Conservation (phyloP, 2,113 vertebrate genomes). For the Cariama cristata region DNA sequence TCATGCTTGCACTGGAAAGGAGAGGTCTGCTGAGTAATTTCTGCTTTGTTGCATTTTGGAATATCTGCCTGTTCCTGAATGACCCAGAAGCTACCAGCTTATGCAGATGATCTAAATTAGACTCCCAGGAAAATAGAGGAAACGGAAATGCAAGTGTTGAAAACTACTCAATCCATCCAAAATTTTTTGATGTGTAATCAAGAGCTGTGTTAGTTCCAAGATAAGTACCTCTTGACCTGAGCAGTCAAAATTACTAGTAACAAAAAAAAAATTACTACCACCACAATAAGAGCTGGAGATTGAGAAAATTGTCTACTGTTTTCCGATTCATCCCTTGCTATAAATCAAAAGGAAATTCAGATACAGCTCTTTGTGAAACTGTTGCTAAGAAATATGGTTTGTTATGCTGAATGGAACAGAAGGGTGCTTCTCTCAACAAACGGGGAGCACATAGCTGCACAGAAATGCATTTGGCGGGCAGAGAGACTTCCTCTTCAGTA, state of each 20-base stretch:
- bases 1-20: not conserved
- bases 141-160: not conserved
- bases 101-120: not conserved
- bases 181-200: not conserved
- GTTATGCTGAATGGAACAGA: not conserved
- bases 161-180: not conserved
- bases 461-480: not conserved
- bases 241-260: not conserved
- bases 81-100: not conserved
- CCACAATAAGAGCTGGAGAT: not conserved
- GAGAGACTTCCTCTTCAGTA: not conserved
- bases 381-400: slow-evolving; percentile 12
- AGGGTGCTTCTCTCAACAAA: not conserved
- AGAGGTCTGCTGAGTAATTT: not conserved
- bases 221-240: not conserved
- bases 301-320: not conserved
- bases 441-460: not conserved
- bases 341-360: not conserved
- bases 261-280: not conserved
- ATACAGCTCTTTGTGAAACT: not conserved
- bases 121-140: not conserved
- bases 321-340: not conserved
- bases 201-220: not conserved
- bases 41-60: not conserved
- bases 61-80: not conserved